A percentile compares a stretch with the other conserved stretches of the same genome.
Evolutionary conservation across 1,140 invertebrate species (phyloP).

Genomic region (Nilaparvata lugens): DNA sequence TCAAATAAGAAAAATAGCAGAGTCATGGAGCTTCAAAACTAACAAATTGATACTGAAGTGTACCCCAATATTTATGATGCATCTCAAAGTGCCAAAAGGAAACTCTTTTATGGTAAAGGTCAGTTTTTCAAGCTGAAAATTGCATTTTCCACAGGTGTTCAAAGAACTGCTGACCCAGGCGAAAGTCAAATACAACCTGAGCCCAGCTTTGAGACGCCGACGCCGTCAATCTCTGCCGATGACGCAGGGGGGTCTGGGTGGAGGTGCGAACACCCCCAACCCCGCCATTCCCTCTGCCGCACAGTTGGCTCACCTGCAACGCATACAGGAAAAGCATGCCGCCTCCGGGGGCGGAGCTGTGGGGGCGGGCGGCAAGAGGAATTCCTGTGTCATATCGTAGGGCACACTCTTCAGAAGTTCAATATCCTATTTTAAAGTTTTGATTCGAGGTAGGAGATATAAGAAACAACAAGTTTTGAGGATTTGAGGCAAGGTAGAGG

Average conservation of each 20-base stretch:
- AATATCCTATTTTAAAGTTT: too few species aligned
- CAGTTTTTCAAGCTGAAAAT: background rate
- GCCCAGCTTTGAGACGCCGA: slow-evolving; percentile 66
- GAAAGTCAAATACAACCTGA: slow-evolving; percentile 80
- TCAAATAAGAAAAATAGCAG: too few species aligned
- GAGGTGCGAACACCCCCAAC: slow-evolving; percentile 34
- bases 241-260: slow-evolving; percentile 45
- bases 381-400: slow-evolving; percentile 74
- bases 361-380: slow-evolving; percentile 48
- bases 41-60: too few species aligned
- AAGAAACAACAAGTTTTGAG: too few species aligned
- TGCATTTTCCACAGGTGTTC: slow-evolving; percentile 37
- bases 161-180: slow-evolving; percentile 79
- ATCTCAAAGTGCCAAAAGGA: too few species aligned
- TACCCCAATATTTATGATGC: too few species aligned
- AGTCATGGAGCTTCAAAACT: too few species aligned
- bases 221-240: slow-evolving; percentile 71
- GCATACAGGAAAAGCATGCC: slow-evolving; percentile 59
- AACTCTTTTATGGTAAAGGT: too few species aligned
- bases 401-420: too few species aligned
- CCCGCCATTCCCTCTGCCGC: slow-evolving; percentile 56
- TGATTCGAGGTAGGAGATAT: too few species aligned
- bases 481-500: too few species aligned
- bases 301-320: slow-evolving; percentile 71
- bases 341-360: slow-evolving; percentile 44